These are phyloP conservation scores for Tinamus guttatus DNA, from an alignment of 2,113 vertebrate genomes.

Conservation along the genomic window DNA sequence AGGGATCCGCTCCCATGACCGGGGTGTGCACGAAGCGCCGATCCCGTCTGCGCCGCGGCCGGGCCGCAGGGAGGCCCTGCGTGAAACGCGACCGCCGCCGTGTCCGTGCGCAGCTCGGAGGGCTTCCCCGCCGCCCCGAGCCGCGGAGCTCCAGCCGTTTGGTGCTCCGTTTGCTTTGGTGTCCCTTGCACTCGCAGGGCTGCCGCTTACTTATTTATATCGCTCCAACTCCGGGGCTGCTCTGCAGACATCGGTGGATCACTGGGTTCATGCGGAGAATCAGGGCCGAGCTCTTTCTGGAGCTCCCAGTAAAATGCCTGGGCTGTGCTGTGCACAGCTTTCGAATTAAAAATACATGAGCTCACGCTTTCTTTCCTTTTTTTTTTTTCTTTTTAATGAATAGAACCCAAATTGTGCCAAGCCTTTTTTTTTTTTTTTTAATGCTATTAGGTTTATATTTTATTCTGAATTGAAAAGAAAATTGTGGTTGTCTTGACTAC, in stretches of 20 bases:
- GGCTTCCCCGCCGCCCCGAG: background rate
- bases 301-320: slow-evolving; percentile 47
- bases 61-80: background rate
- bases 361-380: background rate
- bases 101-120: background rate
- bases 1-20: background rate
- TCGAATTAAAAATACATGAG: slow-evolving; percentile 69
- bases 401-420: slow-evolving; percentile 49
- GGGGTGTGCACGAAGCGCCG: too few species aligned
- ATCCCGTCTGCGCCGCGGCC: rapidly evolving
- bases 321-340: slow-evolving; percentile 22
- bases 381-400: slow-evolving; percentile 36
- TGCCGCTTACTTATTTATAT: slow-evolving; percentile 53
- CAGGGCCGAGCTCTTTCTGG: background rate
- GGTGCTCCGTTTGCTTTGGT: slow-evolving; percentile 36
- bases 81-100: background rate
- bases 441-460: slow-evolving; percentile 75
- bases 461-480: slow-evolving; percentile 78
- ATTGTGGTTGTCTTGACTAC: slow-evolving; percentile 79
- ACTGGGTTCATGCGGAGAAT: slow-evolving; percentile 25
- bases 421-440: slow-evolving; percentile 8
- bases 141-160: background rate
- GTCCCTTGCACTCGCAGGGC: background rate
- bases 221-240: background rate
- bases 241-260: background rate